phyloP scores from a whole-genome alignment of 2,797 vertebrate genomes.

The Cirrhinus molitorella region DNA sequence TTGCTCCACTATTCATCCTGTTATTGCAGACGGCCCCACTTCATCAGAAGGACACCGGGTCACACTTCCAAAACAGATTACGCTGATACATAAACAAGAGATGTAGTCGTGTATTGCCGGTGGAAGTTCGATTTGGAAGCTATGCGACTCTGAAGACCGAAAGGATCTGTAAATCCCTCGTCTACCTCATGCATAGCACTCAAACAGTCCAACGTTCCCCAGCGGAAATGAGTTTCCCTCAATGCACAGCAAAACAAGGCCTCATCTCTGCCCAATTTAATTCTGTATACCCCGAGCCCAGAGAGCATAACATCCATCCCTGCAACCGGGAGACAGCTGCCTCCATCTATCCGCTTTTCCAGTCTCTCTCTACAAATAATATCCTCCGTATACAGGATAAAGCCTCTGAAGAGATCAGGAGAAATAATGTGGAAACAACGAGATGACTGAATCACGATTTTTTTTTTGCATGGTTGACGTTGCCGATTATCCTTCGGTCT shows the following conservation, averaged over 20 bases:
- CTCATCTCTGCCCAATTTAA: conserved; percentile 63
- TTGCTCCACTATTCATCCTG: conserved; percentile 69
- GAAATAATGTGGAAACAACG: conserved; percentile 36
- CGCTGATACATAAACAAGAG: conserved; percentile 73
- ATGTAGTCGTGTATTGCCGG: conserved; percentile 54
- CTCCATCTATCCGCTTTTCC: conserved; percentile 17
- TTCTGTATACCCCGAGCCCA: conserved; percentile 54
- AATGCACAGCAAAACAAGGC: conserved; percentile 62
- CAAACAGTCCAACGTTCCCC: conserved; percentile 60
- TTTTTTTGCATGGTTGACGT: conserved; percentile 5
- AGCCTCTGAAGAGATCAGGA: conserved; percentile 20
- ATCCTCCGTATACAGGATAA: background rate
- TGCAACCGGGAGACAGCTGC: conserved; percentile 9
- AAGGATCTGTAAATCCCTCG: conserved; percentile 45
- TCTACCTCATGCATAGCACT: conserved; percentile 35
- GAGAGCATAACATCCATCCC: conserved; percentile 34
- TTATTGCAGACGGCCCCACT: conserved; percentile 63
- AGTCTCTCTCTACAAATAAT: conserved; percentile 1
- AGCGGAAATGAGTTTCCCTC: conserved; percentile 67
- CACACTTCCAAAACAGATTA: conserved; percentile 71
- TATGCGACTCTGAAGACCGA: conserved; percentile 29
- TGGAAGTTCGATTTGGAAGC: conserved; percentile 61
- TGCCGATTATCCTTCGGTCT: background rate
- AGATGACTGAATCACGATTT: background rate
- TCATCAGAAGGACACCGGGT: conserved; percentile 70